Evolutionary conservation across 2,113 vertebrate genomes (phyloP).

Genomic region (Geococcyx californianus): DNA sequence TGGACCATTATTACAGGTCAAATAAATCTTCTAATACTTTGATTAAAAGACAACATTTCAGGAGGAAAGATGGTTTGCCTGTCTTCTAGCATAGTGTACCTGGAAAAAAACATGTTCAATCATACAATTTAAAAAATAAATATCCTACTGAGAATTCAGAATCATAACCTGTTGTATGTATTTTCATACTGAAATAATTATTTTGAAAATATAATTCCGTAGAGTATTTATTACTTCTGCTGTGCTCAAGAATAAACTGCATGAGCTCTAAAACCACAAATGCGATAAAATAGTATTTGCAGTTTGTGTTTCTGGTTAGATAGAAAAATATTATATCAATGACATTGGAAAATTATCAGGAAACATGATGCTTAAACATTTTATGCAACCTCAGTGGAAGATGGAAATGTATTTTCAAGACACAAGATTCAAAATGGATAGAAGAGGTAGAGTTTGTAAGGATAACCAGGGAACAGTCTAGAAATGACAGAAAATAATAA

Average conservation of each 20-base stretch:
- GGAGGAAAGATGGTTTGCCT: background rate
- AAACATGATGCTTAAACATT: background rate
- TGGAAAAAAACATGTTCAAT: background rate
- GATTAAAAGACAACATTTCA: background rate
- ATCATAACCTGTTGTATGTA: background rate
- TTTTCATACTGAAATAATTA: background rate
- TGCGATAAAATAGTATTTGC: background rate
- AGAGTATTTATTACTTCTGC: background rate
- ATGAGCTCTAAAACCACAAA: background rate
- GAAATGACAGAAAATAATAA: background rate
- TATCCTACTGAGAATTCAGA: background rate
- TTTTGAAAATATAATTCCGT: background rate
- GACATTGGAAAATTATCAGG: background rate
- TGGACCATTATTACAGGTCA: background rate
- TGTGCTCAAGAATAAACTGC: background rate
- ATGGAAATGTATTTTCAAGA: background rate
- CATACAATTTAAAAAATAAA: background rate
- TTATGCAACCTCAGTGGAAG: background rate
- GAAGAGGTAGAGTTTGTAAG: background rate
- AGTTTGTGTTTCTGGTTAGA: background rate
- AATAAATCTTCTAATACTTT: background rate
- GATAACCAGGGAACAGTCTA: background rate
- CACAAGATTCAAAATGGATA: background rate
- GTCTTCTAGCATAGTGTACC: background rate
- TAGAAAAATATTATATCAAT: background rate